Conservation (phyloP, 2,113 vertebrate genomes). For the Erythrocebus patas region DNA sequence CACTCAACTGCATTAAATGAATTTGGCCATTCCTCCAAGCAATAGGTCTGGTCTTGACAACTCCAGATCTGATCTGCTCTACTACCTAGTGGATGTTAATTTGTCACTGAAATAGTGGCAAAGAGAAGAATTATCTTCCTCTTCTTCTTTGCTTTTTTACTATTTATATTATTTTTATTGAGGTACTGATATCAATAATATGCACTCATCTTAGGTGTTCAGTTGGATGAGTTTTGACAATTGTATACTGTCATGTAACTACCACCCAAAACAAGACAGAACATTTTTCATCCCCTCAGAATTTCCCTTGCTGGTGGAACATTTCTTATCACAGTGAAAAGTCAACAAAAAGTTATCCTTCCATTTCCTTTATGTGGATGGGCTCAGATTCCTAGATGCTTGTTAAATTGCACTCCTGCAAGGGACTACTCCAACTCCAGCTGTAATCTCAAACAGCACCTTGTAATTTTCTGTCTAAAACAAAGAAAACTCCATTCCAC, state of each 20-base stretch:
- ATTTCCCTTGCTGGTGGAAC: neutral
- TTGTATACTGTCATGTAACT: rapidly evolving
- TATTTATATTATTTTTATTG: neutral
- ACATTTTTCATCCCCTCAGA: neutral
- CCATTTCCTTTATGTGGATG: neutral
- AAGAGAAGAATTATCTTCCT: neutral
- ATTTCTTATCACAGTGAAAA: neutral
- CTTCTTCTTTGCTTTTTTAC: neutral
- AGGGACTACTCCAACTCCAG: slow-evolving; percentile 2
- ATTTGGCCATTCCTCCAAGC: neutral
- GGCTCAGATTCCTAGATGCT: neutral
- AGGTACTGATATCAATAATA: neutral
- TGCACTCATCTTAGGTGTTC: neutral
- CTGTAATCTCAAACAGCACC: slow-evolving; percentile 3
- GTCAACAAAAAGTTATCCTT: neutral
- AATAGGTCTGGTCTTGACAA: neutral
- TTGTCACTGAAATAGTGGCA: neutral
- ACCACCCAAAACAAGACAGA: neutral
- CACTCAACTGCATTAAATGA: neutral
- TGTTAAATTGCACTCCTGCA: neutral
- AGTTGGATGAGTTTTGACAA: neutral
- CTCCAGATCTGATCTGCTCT: neutral
- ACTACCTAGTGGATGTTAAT: neutral
- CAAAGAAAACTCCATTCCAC: slow-evolving; percentile 49
- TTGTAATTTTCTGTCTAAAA: slow-evolving; percentile 53